phyloP scores from a whole-genome alignment of 2,797 vertebrate genomes.

The Linurgus olivaceus region DNA sequence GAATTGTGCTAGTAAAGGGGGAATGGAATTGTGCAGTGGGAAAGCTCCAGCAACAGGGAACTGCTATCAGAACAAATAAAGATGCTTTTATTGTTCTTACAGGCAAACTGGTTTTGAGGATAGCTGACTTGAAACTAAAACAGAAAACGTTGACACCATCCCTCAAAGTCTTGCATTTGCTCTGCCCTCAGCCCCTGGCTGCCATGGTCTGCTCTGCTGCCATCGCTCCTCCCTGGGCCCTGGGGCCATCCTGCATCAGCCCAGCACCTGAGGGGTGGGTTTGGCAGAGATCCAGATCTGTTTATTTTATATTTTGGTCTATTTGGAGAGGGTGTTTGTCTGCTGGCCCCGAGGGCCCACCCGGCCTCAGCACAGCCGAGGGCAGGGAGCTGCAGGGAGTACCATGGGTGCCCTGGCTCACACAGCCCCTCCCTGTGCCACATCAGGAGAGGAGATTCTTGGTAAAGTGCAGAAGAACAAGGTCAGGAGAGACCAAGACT shows the following conservation, averaged over 20 bases:
- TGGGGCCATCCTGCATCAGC: rapidly evolving
- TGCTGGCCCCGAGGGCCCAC: rapidly evolving
- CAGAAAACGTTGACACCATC: neutral
- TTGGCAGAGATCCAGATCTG: rapidly evolving
- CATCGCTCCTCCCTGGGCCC: rapidly evolving
- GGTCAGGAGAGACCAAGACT: neutral
- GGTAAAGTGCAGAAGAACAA: neutral
- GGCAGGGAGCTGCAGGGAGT: rapidly evolving
- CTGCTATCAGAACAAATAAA: neutral
- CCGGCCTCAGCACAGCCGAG: rapidly evolving
- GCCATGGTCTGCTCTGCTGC: neutral
- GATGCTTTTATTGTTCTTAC: neutral
- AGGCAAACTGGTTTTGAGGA: neutral
- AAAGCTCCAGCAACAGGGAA: neutral
- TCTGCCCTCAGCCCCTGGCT: neutral
- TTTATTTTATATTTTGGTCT: neutral
- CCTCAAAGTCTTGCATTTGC: neutral
- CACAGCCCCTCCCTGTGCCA: neutral
- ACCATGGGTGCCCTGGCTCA: rapidly evolving
- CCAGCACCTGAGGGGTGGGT: rapidly evolving
- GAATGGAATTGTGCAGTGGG: neutral
- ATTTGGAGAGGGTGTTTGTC: rapidly evolving
- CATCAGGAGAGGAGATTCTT: rapidly evolving
- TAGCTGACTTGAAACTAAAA: neutral
- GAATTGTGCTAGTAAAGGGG: neutral